phyloP scores from a whole-genome alignment of 2,113 vertebrate species.

The Narcine bancroftii region DNA sequence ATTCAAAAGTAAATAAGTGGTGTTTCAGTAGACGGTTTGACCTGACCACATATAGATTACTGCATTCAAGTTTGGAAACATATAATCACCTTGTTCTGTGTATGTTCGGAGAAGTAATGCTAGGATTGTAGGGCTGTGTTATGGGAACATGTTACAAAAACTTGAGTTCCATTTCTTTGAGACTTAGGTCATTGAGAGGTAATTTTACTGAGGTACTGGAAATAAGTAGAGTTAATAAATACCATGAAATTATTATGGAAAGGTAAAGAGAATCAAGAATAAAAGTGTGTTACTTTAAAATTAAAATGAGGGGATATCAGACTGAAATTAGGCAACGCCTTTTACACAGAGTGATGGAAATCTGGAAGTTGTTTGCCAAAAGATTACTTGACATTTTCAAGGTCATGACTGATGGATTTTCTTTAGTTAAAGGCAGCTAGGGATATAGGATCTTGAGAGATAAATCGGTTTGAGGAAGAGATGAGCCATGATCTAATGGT shows the following conservation, averaged over 20 bases:
- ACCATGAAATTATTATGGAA: neutral
- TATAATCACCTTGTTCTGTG: neutral
- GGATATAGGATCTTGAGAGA: too few species aligned
- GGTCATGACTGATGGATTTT: too few species aligned
- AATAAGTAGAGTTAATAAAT: neutral
- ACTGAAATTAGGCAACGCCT: neutral
- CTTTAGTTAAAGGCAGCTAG: too few species aligned
- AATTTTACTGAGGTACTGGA: neutral
- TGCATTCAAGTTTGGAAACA: neutral
- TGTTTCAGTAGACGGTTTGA: neutral
- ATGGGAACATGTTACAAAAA: neutral
- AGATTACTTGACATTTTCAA: too few species aligned
- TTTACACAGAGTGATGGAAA: neutral
- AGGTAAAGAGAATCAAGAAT: too few species aligned
- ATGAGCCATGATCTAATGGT: too few species aligned
- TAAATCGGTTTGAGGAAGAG: too few species aligned
- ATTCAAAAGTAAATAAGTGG: neutral
- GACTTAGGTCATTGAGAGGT: neutral
- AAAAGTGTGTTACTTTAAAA: neutral
- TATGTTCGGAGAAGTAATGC: neutral
- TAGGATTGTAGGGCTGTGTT: neutral
- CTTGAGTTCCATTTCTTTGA: neutral
- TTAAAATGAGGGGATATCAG: neutral
- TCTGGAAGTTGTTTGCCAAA: neutral
- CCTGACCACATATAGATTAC: neutral